phyloP scores from a whole-genome alignment of 2,113 vertebrate species.

The Pogonocichla stellata region DNA sequence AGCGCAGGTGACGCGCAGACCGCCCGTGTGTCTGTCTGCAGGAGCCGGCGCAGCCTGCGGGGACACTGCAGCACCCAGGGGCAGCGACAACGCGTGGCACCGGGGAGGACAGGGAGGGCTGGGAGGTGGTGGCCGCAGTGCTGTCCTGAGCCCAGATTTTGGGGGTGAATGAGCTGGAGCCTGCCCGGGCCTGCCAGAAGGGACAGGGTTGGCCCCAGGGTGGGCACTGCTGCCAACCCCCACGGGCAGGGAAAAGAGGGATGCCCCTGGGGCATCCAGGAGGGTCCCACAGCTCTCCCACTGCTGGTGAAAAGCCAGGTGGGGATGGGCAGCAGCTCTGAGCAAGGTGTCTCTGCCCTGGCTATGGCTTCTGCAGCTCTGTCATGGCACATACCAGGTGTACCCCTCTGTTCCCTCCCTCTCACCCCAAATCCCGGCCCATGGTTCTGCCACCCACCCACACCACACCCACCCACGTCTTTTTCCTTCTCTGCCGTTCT shows the following conservation, averaged over 20 bases:
- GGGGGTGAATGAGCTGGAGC: rapidly evolving
- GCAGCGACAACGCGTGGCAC: rapidly evolving
- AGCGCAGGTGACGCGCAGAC: neutral
- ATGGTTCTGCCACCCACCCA: rapidly evolving
- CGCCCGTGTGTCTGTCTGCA: neutral
- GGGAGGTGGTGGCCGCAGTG: rapidly evolving
- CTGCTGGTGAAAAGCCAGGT: rapidly evolving
- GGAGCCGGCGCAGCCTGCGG: neutral
- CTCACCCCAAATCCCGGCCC: neutral
- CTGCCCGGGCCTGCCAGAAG: rapidly evolving
- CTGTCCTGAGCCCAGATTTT: neutral
- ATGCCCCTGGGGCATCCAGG: neutral
- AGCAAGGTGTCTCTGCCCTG: neutral
- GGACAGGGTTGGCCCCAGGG: neutral
- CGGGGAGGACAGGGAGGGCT: rapidly evolving
- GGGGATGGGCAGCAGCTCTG: neutral
- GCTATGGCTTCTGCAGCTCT: neutral
- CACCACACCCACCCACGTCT: rapidly evolving
- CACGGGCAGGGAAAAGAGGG: rapidly evolving
- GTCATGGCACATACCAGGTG: rapidly evolving
- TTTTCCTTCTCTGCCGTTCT: neutral
- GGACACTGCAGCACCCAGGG: neutral
- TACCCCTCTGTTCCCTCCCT: neutral
- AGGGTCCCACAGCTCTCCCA: neutral
- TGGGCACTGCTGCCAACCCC: neutral